Evolutionary conservation across 2,113 vertebrate genomes (phyloP).

Genomic region (Odocoileus hemionus): DNA sequence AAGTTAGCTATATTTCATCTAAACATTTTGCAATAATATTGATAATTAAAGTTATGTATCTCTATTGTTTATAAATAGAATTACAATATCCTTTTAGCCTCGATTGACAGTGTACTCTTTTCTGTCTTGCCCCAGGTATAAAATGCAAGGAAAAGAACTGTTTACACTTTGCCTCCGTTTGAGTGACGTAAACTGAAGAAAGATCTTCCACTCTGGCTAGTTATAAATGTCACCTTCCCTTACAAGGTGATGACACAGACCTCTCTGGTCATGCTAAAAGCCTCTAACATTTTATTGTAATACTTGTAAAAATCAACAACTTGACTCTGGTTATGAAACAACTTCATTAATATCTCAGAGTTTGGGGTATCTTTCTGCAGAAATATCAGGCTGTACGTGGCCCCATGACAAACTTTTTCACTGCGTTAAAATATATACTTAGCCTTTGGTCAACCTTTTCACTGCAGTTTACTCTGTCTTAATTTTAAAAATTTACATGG

Average conservation of each 20-base stretch:
- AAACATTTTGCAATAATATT: neutral
- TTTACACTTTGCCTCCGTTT: neutral
- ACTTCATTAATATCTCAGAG: neutral
- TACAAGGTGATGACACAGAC: neutral
- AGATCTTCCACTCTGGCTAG: neutral
- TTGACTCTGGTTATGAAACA: neutral
- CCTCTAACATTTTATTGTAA: neutral
- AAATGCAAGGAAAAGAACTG: slow-evolving; percentile 16
- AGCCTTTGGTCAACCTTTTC: neutral
- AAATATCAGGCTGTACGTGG: neutral
- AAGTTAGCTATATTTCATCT: neutral
- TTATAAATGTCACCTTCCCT: neutral
- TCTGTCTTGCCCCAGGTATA: neutral
- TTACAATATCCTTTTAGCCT: neutral
- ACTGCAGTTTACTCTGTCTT: neutral
- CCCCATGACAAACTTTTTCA: neutral
- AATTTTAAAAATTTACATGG: neutral
- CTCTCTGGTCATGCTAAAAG: neutral
- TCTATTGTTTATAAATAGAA: neutral
- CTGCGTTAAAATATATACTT: neutral
- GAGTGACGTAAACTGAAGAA: neutral
- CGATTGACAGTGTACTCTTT: neutral
- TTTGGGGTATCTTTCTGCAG: neutral
- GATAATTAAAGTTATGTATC: slow-evolving; percentile 16
- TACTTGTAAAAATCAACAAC: neutral